Evolutionary conservation across 2,797 vertebrate species (phyloP).

Genomic region (Emys orbicularis): DNA sequence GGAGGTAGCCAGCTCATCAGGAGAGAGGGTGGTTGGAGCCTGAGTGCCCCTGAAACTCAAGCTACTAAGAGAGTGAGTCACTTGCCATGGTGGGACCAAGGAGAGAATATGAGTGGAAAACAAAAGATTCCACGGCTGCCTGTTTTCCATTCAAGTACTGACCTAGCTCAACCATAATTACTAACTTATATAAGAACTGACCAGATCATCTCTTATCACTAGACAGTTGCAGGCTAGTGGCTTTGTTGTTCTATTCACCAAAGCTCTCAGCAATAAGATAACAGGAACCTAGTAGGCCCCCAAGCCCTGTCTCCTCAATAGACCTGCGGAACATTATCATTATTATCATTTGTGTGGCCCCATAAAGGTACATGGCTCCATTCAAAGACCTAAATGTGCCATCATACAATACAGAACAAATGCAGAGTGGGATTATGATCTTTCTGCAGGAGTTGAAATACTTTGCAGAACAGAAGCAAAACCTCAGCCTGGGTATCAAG

Average conservation of each 20-base stretch:
- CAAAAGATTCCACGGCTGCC: constrained; percentile 25
- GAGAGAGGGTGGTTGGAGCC: background rate
- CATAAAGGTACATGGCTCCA: fast-evolving
- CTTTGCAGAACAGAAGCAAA: background rate
- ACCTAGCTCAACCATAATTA: constrained; percentile 5
- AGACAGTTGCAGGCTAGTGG: background rate
- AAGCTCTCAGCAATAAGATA: background rate
- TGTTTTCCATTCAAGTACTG: background rate
- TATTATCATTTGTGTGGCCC: fast-evolving
- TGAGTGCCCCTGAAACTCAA: background rate
- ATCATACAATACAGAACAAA: no score
- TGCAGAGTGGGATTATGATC: fast-evolving
- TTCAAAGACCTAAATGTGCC: background rate
- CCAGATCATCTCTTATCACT: background rate
- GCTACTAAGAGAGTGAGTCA: background rate
- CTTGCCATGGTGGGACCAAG: background rate
- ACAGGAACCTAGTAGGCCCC: background rate
- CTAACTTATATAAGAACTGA: background rate
- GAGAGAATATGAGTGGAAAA: background rate
- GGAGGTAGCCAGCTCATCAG: background rate
- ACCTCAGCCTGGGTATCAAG: fast-evolving
- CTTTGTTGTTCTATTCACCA: background rate
- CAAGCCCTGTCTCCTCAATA: background rate
- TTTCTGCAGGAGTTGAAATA: background rate
- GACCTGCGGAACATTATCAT: background rate